These are phyloP conservation scores for Gallinago nigripennis DNA, from an alignment of 2,797 vertebrate genomes.

Conservation along the genomic window DNA sequence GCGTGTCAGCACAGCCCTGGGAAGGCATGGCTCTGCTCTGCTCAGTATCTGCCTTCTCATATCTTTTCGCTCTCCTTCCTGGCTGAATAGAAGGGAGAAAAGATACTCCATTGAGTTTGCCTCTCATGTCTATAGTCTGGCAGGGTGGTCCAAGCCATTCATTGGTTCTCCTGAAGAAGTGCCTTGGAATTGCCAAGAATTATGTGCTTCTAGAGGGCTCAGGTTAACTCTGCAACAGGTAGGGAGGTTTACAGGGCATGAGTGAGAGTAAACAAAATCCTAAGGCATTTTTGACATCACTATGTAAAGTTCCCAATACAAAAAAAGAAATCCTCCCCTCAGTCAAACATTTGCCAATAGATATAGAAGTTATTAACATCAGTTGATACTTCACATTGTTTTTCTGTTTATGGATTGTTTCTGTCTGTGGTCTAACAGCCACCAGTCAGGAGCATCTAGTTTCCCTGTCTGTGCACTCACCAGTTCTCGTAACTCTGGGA, in stretches of 20 bases:
- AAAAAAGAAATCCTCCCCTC: neutral
- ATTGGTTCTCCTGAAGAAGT: neutral
- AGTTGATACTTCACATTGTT: neutral
- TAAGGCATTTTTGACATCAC: neutral
- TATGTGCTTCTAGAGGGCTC: neutral
- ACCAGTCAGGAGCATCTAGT: neutral
- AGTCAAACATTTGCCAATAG: neutral
- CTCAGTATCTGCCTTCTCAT: neutral
- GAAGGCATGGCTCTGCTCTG: neutral
- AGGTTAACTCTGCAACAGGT: neutral
- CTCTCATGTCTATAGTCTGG: neutral
- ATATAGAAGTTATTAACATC: neutral
- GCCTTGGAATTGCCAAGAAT: neutral
- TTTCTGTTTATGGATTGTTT: neutral
- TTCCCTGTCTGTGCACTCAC: neutral
- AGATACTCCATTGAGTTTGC: neutral
- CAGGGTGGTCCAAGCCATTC: neutral
- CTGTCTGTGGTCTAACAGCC: neutral
- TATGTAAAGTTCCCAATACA: neutral
- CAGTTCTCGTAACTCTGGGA: neutral
- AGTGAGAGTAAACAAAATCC: neutral
- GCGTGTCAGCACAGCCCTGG: neutral
- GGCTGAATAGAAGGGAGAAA: neutral
- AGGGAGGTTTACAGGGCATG: neutral
- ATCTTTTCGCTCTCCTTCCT: neutral